Percentiles rank a stretch among this genome's conserved stretches.
phyloP scores from a whole-genome alignment of 2,797 vertebrate genomes.

The Epinephelus malabaricus region DNA sequence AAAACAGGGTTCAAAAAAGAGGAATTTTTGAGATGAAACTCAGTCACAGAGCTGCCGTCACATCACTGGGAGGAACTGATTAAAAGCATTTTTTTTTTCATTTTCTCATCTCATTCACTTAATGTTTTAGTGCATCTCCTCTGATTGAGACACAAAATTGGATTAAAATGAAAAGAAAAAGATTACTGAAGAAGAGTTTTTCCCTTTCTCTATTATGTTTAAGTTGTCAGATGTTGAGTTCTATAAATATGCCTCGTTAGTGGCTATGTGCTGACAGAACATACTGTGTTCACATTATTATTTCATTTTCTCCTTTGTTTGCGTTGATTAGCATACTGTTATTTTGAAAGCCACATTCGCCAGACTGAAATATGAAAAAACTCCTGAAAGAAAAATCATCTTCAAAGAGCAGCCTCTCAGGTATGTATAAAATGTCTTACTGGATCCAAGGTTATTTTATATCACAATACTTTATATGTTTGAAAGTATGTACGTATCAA shows the following conservation, averaged over 20 bases:
- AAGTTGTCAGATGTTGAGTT: slow-evolving; percentile 50
- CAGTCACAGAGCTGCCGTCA: slow-evolving; percentile 32
- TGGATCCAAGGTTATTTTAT: not conserved
- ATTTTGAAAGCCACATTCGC: slow-evolving; percentile 12
- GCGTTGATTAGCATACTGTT: slow-evolving; percentile 26
- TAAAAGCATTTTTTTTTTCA: slow-evolving; percentile 50
- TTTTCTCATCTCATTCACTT: slow-evolving; percentile 46
- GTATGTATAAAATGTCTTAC: not conserved
- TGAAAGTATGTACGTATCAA: not conserved
- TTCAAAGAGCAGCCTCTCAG: not conserved
- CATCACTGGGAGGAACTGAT: slow-evolving; percentile 47
- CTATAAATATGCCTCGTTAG: slow-evolving; percentile 35
- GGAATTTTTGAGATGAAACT: not conserved
- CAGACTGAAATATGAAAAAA: slow-evolving; percentile 11
- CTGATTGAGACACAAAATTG: slow-evolving; percentile 56
- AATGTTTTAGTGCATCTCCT: slow-evolving; percentile 44
- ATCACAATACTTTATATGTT: not conserved
- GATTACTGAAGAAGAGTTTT: slow-evolving; percentile 17
- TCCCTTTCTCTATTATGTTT: slow-evolving; percentile 23
- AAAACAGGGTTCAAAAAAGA: slow-evolving; percentile 16
- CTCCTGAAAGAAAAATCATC: not conserved
- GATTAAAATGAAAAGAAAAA: slow-evolving; percentile 45
- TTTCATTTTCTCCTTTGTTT: slow-evolving; percentile 30
- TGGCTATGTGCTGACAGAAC: slow-evolving; percentile 19
- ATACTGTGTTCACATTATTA: slow-evolving; percentile 19